Base-by-base conservation (phyloP, 2,888 invertebrate species). In the Acanthosepion pharaonis region DNA sequence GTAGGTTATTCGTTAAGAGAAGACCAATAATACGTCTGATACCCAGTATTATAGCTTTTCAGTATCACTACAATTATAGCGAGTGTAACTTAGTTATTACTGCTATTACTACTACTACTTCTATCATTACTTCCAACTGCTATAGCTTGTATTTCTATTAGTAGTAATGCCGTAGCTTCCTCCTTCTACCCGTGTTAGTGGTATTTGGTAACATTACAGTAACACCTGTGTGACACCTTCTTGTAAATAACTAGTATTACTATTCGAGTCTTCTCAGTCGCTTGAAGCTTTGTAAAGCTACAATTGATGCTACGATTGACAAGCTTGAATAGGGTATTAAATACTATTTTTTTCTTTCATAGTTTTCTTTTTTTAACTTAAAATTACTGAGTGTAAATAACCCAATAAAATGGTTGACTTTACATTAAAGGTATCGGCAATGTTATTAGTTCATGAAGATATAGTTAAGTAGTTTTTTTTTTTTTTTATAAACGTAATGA, bases 31-130 rank as follows among this genome's bases (percentile, higher is more conserved):
- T 78, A 78, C 33, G 78, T 78, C 78, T 78, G n/a, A 78, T 18
- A n/a, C n/a, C 78, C 78, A 78, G 78, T 78, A 78, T 78, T 78
- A 78, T 78, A n/a, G 78, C n/a, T 33, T n/a, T n/a, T 33, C 78
- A 78, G 78, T 78, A 78, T 78, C 33, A 78, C 78, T 78, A 78
- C 78, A 78, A 78, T 78, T 78, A 78, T 33, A 78, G 78, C n/a
- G n/a, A 78, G n/a, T 78, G 78, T 78, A 78, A 78, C 78, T 78
- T 78, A 78, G 78, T 78, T 78, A 78, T 78, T 78, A 78, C 78
- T 78, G 78, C 78, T 78, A 78, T 78, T 78, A 78, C 78, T 78
- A 78, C 78, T 78, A 78, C 78, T 78, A 78, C 78, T 78, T 33
- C 78, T 78, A n/a, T 78, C 78, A 78, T 78, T 78, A 78, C 78